Evolutionary conservation across 2,113 vertebrate genomes (phyloP), one percentile per base, ranked within the genome.

Genomic region (Labeo rohita): DNA sequence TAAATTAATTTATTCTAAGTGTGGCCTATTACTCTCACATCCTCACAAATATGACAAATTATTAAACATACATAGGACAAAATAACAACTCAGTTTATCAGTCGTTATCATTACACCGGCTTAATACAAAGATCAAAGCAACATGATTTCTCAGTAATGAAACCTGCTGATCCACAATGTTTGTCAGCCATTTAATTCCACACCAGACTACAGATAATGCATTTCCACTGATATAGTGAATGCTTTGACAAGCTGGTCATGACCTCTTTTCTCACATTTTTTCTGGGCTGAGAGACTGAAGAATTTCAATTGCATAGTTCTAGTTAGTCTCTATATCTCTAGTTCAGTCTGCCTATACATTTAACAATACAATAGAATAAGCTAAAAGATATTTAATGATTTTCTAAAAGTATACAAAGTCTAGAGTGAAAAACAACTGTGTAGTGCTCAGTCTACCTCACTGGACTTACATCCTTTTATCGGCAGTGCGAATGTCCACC

Each of bases 201-300:
- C 39, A 47, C 10, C 70, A 75, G 73, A 75, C 45, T 75, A 21
- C 73, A 75, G 45, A 75, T 50, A 75, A 75, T 75, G n/a, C 73
- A 50, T 75, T 75, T 75, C 11, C 73, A 50, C n/a, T 75, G 45
- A 10, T 73, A n/a, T n/a, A 73, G 43, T 47, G 43, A 49, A 74
- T 0, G 72, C 43, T 49, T 23, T n/a, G 72, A 49, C 43, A 74
- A 74, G 72, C 39, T 8, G 61, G 21, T 47, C 43, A 73, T 1
- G 5, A 73, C 43, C 70, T 74, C 72, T 74, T 11, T 72, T 45
- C 39, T 18, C 70, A 73, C 16, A 39, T 45, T 11, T 73, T 39
- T 39, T 45, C 18, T 45, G 39, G 18, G 9, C 9, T 23, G 8
- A 63, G 59, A 63, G 59, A 72, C 39, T 10, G 5, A 72, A 72